Conservation (phyloP, 1,140 invertebrate species). For the Penaeus japonicus region DNA sequence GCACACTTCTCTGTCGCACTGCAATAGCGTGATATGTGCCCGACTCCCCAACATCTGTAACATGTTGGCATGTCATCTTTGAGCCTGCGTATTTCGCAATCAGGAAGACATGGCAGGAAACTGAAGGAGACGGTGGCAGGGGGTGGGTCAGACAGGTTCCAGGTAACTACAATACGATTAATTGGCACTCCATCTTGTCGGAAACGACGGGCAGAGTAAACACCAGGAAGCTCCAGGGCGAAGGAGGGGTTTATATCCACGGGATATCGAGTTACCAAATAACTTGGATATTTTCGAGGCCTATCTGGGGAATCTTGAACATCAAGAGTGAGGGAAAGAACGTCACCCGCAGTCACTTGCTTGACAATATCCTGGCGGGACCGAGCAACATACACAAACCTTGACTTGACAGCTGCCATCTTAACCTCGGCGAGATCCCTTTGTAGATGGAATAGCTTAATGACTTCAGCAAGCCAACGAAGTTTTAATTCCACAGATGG, state of each 20-base stretch:
- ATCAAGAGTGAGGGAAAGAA: not conserved
- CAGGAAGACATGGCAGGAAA: too few species aligned
- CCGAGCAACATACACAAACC: not conserved
- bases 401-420: not conserved
- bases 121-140: too few species aligned
- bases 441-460: not conserved
- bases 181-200: not conserved
- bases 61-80: too few species aligned
- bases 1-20: too few species aligned
- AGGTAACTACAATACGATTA: not conserved
- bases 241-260: not conserved
- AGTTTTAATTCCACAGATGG: not conserved
- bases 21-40: too few species aligned
- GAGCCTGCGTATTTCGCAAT: too few species aligned
- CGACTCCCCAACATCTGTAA: too few species aligned
- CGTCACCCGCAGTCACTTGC: not conserved
- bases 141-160: too few species aligned
- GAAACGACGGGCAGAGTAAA: not conserved
- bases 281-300: not conserved
- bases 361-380: not conserved
- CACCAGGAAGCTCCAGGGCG: not conserved
- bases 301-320: not conserved
- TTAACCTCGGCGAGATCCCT: not conserved
- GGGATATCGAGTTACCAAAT: not conserved
- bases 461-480: not conserved